Conservation (phyloP, 2,888 invertebrate genomes). For the Thereva nobilitata region DNA sequence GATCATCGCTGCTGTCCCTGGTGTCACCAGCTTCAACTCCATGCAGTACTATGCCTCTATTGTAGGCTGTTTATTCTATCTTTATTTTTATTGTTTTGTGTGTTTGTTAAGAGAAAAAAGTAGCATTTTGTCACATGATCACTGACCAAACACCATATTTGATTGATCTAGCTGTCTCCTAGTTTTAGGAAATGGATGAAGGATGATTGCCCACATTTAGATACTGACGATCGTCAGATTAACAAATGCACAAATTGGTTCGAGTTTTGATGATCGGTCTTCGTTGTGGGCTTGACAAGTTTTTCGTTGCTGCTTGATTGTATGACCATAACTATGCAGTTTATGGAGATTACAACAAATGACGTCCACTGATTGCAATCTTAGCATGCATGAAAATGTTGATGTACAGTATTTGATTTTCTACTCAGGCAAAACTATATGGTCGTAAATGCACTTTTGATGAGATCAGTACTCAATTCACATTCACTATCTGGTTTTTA, state of each 20-base stretch:
- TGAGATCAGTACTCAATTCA: no score
- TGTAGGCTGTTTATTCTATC: no score
- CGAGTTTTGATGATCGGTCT: constrained; percentile 30
- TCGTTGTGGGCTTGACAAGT: constrained; percentile 11
- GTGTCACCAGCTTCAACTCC: background rate
- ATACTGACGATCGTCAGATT: constrained; percentile 25
- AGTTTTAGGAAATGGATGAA: constrained; percentile 29
- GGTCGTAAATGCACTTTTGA: no score
- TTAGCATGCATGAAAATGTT: constrained; percentile 15
- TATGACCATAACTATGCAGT: constrained; percentile 28
- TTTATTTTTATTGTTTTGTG: no score
- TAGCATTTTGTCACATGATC: constrained; percentile 37
- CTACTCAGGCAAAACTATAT: no score
- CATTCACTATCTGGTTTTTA: no score
- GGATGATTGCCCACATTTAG: constrained; percentile 30
- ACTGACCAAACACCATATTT: constrained; percentile 24
- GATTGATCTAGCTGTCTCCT: constrained; percentile 31
- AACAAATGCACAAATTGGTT: constrained; percentile 34
- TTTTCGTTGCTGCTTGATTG: constrained; percentile 24
- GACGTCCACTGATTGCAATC: constrained; percentile 25
- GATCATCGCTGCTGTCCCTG: background rate
- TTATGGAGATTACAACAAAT: constrained; percentile 28
- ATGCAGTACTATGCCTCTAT: constrained; percentile 3
- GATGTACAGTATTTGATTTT: background rate
- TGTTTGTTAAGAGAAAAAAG: background rate